Base-by-base conservation (phyloP, 1,140 invertebrate genomes). In the Macrosteles quadrilineatus region DNA sequence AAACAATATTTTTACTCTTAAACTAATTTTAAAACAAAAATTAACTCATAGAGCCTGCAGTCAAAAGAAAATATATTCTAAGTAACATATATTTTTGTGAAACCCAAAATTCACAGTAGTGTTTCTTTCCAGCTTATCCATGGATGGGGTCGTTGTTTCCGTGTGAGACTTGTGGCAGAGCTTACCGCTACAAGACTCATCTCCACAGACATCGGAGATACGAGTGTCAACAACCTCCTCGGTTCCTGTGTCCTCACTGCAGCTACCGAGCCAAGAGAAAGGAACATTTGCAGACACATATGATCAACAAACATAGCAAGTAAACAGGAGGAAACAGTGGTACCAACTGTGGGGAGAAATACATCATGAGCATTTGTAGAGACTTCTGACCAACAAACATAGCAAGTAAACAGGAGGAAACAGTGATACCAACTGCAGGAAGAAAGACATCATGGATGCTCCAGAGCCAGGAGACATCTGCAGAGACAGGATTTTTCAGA, bases 381-480 rank as follows among this genome's bases (percentile, higher is more conserved):
- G 90, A 57, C 91, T 93, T 79, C 69, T 75, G 25, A 65, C 77
- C 40, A 45, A 63, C n/a, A 73, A 71, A 47, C 72, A 73, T 31
- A 21, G 11, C 27, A 2, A n/a, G n/a, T 14, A 59, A 32, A 31
- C 63, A 65, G 36, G 31, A n/a, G 4, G 19, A 29, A 19, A 65
- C 27, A 40, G 19, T 36, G 36, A 17, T 31, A 65, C 27, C 11
- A 32, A 31, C 27, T 29, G 19, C 30, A 64, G 11, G n/a, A 23
- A 21, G 27, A 30, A 11, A 2, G 6, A 3, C 2, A 21, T 2
- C 17, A 47, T 17, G 91, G 90, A 79, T 87, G 90, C 4, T 91
- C 92, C 79, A 85, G 88, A 69, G 90, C 90, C 73, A 91, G 91
- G 77, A 90, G 91, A 88, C 90, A 92, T 80, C 92, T 93, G 76